A percentile compares a stretch with the other conserved stretches of the same genome.
phyloP scores from a whole-genome alignment of 2,888 invertebrate species.

The Galeopsomyia nigrocyanea region DNA sequence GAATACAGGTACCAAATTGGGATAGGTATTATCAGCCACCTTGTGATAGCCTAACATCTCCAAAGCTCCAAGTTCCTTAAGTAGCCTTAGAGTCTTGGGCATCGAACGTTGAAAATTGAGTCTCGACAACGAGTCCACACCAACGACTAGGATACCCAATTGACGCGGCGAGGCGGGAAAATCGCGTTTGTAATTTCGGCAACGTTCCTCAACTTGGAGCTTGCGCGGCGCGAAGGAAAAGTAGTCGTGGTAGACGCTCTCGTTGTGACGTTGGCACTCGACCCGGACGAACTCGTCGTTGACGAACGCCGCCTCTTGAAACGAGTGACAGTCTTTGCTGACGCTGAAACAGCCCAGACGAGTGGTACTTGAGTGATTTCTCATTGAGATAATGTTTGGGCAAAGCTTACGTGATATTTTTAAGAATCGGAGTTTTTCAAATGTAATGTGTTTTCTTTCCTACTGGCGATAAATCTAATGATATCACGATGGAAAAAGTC shows the following conservation, averaged over 20 bases:
- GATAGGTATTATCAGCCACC: slow-evolving; percentile 94
- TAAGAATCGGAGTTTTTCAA: not conserved
- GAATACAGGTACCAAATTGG: slow-evolving; percentile 87
- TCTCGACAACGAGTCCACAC: slow-evolving; percentile 88
- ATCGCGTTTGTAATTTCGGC: slow-evolving; percentile 53
- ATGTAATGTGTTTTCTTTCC: not conserved
- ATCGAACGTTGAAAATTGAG: slow-evolving; percentile 88
- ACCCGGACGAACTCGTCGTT: slow-evolving; percentile 79
- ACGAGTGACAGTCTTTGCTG: slow-evolving; percentile 70
- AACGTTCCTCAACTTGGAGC: slow-evolving; percentile 57
- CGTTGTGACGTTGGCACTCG: slow-evolving; percentile 69
- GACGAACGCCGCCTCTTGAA: slow-evolving; percentile 69
- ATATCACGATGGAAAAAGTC: too few relatives aligned
- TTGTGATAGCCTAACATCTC: slow-evolving; percentile 93
- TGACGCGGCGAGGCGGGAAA: slow-evolving; percentile 45
- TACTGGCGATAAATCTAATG: too few relatives aligned
- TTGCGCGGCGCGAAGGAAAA: slow-evolving; percentile 76
- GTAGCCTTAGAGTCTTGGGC: slow-evolving; percentile 77
- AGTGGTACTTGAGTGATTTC: too few relatives aligned
- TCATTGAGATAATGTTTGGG: too few relatives aligned
- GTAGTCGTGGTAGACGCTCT: slow-evolving; percentile 77
- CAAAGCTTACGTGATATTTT: not conserved
- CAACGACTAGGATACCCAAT: slow-evolving; percentile 83
- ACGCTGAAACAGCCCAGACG: slow-evolving; percentile 61
- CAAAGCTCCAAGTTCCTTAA: slow-evolving; percentile 77